Evolutionary conservation across 2,888 invertebrate species (phyloP).

Genomic region (Clitarchus hookeri): DNA sequence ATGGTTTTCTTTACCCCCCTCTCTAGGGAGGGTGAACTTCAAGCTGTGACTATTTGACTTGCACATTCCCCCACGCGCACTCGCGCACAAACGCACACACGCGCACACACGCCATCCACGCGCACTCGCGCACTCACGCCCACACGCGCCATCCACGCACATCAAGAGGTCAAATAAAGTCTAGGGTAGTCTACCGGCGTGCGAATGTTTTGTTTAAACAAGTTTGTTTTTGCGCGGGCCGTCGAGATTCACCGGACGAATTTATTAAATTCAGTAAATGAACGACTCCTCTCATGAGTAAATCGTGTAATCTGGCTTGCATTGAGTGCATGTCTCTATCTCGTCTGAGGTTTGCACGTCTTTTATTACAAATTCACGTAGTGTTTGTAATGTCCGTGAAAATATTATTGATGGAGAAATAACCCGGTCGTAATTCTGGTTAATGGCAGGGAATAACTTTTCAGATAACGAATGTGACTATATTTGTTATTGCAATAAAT

Average conservation of each 20-base stretch:
- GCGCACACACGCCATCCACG: neutral
- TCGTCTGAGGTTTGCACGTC: too few species aligned
- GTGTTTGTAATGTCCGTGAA: too few species aligned
- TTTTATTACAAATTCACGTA: too few species aligned
- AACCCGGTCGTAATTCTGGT: too few species aligned
- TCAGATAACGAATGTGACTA: too few species aligned
- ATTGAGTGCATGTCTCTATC: too few species aligned
- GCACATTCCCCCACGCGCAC: neutral
- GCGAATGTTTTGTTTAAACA: neutral
- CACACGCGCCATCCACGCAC: neutral
- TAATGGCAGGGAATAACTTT: too few species aligned
- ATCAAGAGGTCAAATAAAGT: neutral
- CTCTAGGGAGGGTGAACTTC: neutral
- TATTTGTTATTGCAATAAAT: too few species aligned
- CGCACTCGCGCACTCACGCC: neutral
- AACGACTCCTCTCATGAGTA: too few species aligned
- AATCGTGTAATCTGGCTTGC: too few species aligned
- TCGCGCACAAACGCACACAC: neutral
- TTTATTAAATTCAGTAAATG: too few species aligned
- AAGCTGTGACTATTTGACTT: slow-evolving; percentile 11
- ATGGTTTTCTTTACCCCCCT: slow-evolving; percentile 4
- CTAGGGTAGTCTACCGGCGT: neutral
- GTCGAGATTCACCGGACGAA: neutral
- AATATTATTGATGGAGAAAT: too few species aligned
- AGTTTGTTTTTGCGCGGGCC: neutral